Evolutionary conservation across 2,113 vertebrate species (phyloP).

Genomic region (Salvator merianae): DNA sequence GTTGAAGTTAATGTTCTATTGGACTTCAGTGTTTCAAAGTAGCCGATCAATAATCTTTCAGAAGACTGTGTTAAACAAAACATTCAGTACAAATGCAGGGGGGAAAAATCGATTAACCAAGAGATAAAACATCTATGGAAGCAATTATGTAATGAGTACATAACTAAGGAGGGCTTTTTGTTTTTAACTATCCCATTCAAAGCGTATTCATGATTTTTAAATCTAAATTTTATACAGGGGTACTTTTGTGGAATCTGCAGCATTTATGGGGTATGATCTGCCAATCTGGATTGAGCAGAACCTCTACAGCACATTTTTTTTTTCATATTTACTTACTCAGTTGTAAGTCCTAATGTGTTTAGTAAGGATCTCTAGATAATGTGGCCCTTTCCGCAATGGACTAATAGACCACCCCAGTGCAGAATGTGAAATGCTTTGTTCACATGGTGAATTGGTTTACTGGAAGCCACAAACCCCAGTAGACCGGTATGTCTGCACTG

Average conservation of each 20-base stretch:
- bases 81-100: conserved; percentile 25
- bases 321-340: background rate
- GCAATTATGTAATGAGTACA: conserved; percentile 35
- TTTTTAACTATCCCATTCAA: conserved; percentile 48
- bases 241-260: background rate
- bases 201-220: conserved; percentile 40
- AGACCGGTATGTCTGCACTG: too few relatives aligned
- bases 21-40: conserved; percentile 32
- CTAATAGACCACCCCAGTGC: too few relatives aligned
- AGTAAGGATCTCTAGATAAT: background rate
- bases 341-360: background rate
- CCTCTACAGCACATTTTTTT: background rate
- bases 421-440: too few relatives aligned
- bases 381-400: background rate
- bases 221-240: conserved; percentile 30
- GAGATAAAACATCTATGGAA: conserved; percentile 31
- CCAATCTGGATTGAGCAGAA: background rate
- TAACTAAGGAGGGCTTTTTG: background rate
- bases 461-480: too few relatives aligned
- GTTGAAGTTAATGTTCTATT: conserved; percentile 10
- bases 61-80: conserved; percentile 44
- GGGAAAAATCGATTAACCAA: conserved; percentile 33
- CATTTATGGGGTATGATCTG: background rate
- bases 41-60: conserved; percentile 45
- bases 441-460: too few relatives aligned